Evolutionary conservation across 2,888 invertebrate species (phyloP).

Genomic region (Aquatica leii): DNA sequence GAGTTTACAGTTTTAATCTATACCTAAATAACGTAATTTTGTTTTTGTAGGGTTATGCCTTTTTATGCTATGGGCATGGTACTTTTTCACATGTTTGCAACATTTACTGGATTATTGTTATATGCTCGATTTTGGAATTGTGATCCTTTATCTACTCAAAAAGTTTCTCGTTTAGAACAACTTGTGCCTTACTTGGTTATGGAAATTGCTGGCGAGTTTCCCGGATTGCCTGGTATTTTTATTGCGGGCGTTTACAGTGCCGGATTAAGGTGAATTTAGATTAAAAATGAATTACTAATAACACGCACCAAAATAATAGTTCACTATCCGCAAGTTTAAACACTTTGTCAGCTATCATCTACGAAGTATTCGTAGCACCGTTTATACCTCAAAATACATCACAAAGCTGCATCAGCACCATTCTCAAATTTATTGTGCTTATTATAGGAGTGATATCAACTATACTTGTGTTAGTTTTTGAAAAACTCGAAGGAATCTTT

Average conservation of each 20-base stretch:
- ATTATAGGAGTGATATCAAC: constrained; percentile 75
- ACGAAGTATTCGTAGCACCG: constrained; percentile 70
- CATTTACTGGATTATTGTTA: neutral
- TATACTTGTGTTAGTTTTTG: constrained; percentile 71
- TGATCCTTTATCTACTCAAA: neutral
- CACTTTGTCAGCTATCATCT: constrained; percentile 69
- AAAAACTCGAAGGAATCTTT: constrained; percentile 71
- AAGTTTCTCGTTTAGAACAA: neutral
- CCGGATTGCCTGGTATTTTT: constrained; percentile 80
- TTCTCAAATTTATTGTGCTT: constrained; percentile 65
- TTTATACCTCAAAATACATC: constrained; percentile 63
- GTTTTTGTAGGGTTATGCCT: constrained; percentile 19
- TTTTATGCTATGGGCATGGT: constrained; percentile 60
- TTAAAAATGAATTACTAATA: neutral
- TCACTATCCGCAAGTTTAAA: constrained; percentile 72
- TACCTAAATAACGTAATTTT: neutral
- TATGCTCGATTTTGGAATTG: neutral
- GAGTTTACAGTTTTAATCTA: constrained; percentile 33
- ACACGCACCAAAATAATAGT: constrained; percentile 58
- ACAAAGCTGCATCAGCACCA: constrained; percentile 65
- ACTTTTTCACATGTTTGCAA: constrained; percentile 60
- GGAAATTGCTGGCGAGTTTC: constrained; percentile 70
- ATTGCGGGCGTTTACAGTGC: constrained; percentile 74
- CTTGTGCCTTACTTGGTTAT: constrained; percentile 1
- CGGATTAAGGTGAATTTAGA: constrained; percentile 47